These are phyloP conservation scores for Entomobrya multifasciata DNA, from an alignment of 2,888 invertebrate species.

Conservation along the genomic window DNA sequence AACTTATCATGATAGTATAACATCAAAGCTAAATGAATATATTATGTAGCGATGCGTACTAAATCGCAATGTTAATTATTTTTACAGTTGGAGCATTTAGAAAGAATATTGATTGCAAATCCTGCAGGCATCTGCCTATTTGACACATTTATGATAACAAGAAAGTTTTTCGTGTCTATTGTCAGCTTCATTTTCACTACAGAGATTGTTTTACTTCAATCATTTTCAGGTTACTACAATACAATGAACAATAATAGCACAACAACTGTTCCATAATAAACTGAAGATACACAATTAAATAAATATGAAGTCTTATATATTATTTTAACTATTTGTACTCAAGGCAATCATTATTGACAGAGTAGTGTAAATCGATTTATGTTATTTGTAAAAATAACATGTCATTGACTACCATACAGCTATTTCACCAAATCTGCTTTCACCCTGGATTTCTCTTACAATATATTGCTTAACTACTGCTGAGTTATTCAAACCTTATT, in stretches of 20 bases:
- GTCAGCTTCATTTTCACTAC: constrained; percentile 28
- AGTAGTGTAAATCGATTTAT: background rate
- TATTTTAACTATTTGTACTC: background rate
- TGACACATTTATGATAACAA: constrained; percentile 19
- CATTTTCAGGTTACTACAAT: constrained; percentile 19
- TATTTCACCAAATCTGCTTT: too few relatives aligned
- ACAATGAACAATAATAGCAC: too few relatives aligned
- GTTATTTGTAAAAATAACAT: too few relatives aligned
- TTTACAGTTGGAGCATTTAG: constrained; percentile 43
- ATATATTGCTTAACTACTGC: too few relatives aligned
- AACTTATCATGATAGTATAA: too few relatives aligned
- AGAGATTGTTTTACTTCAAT: constrained; percentile 55
- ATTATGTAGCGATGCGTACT: too few relatives aligned
- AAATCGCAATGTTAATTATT: background rate
- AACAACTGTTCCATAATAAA: too few relatives aligned
- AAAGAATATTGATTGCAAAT: constrained; percentile 23
- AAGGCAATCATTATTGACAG: background rate
- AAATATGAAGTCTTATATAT: background rate
- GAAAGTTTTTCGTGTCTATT: constrained; percentile 16
- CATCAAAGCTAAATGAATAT: background rate
- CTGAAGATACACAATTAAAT: background rate
- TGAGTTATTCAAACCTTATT: too few relatives aligned
- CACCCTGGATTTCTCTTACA: too few relatives aligned
- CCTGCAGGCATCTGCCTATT: constrained; percentile 51
- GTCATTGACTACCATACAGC: too few relatives aligned